Evolutionary conservation across 2,888 invertebrate species (phyloP).

Genomic region (Lepidochitona cinerea): DNA sequence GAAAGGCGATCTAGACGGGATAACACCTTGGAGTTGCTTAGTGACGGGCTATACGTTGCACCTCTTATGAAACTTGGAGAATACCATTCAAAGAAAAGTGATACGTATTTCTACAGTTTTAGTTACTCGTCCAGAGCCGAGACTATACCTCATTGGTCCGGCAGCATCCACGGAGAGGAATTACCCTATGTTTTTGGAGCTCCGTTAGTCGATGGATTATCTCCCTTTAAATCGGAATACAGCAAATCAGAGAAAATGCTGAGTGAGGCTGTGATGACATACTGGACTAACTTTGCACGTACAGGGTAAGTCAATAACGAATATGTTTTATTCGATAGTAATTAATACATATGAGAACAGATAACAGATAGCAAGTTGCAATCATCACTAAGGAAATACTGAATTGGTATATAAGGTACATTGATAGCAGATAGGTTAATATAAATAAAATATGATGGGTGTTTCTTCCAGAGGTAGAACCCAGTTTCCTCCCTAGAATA

Average conservation of each 20-base stretch:
- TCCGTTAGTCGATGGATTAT: conserved; percentile 62
- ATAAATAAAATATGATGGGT: no score
- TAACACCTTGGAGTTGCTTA: conserved; percentile 86
- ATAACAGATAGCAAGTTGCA: no score
- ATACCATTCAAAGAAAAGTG: conserved; percentile 83
- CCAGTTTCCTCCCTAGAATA: no score
- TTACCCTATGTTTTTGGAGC: conserved; percentile 67
- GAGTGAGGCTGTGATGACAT: conserved; percentile 64
- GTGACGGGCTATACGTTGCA: conserved; percentile 88
- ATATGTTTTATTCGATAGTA: no score
- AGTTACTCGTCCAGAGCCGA: conserved; percentile 89
- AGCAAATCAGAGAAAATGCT: conserved; percentile 58
- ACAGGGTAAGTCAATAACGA: conserved; percentile 56
- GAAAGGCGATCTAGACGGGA: conserved; percentile 88
- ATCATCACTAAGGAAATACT: no score
- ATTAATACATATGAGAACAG: no score
- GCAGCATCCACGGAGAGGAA: conserved; percentile 64
- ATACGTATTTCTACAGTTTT: conserved; percentile 69
- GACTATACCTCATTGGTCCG: conserved; percentile 78
- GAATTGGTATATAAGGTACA: no score
- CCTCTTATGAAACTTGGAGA: conserved; percentile 90
- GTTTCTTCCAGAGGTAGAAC: no score
- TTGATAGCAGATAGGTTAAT: no score
- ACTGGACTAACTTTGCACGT: conserved; percentile 69
- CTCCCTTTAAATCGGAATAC: conserved; percentile 60